Base-by-base conservation (phyloP, 2,888 invertebrate species). In the Stratiomys singularior region DNA sequence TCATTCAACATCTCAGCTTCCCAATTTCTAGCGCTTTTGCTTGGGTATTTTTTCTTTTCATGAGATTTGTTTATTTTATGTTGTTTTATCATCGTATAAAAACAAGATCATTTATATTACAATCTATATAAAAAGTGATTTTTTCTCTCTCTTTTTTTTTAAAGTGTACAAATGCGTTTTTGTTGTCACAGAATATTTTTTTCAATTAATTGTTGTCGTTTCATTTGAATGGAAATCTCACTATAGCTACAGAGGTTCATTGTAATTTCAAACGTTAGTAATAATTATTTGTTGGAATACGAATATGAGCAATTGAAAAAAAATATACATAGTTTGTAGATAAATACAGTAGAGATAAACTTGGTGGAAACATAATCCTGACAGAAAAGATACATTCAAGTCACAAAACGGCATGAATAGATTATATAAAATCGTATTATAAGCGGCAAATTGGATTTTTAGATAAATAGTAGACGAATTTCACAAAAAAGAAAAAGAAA, bases 51-150 rank as follows among this genome's bases (percentile, higher is more conserved):
- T 13, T 15, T 52, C 52, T 15, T 5, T 52, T 52, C 18, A 27
- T 69, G 69, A 69, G 69, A 69, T 69, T 69, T 69, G 37, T 9
- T 52, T 52, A 4, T 60, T 60, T 60, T 60, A 25, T 25, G n/a
- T 69, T 37, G 66, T 66, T 66, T 66, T 66, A 66, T 69, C 47
- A 69, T 69, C 27, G 69, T 69, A 69, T 69, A 69, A 69, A 69
- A 69, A 66, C 66, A 69, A 69, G 23, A 27, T 69, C 69, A 69
- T 69, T 46, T 47, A 27, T 15, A 47, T 69, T 69, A 69, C 23
- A 69, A 69, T 44, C 69, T 69, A 69, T 69, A 69, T 47, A 69
- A 69, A n/a, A 69, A 69, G 69, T 69, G 37, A 3, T 37, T 37
- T 37, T 37, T 37, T 21, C 47, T 69, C 47, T 69, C 47, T 69